A percentile compares a stretch with the other conserved stretches of the same genome.
These are phyloP conservation scores for Eurypyga helias DNA, from an alignment of 2,113 vertebrate genomes.

Conservation along the genomic window DNA sequence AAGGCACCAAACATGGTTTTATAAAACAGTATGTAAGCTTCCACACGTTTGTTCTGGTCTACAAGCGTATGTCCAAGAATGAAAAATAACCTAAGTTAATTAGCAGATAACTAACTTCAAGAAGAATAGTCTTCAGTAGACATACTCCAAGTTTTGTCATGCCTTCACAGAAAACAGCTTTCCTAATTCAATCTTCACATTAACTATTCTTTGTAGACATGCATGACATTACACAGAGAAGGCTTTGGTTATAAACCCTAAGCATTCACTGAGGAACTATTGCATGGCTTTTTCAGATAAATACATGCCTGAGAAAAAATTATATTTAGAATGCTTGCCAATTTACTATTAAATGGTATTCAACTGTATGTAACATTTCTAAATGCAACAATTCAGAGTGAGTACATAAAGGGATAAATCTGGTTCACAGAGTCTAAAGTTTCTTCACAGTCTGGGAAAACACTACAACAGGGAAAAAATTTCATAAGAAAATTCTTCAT, in stretches of 20 bases:
- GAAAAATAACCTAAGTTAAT: slow-evolving; percentile 23
- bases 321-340: background rate
- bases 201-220: background rate
- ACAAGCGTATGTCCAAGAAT: background rate
- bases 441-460: slow-evolving; percentile 45
- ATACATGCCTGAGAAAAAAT: background rate
- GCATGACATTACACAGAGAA: background rate
- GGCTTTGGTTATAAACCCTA: background rate
- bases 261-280: background rate
- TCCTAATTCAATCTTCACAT: background rate
- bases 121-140: background rate
- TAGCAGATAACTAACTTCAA: slow-evolving; percentile 3
- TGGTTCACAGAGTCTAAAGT: slow-evolving; percentile 36
- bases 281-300: background rate
- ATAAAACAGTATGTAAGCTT: background rate
- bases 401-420: slow-evolving; percentile 45
- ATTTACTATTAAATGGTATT: slow-evolving; percentile 35
- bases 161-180: background rate
- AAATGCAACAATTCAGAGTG: slow-evolving; percentile 24
- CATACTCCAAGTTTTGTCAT: background rate
- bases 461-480: slow-evolving; percentile 25
- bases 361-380: slow-evolving; percentile 6
- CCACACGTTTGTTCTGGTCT: background rate
- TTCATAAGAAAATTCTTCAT: background rate
- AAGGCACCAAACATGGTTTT: background rate